Evolutionary conservation across 2,797 vertebrate genomes (phyloP).

Genomic region (Xyrichtys novacula): DNA sequence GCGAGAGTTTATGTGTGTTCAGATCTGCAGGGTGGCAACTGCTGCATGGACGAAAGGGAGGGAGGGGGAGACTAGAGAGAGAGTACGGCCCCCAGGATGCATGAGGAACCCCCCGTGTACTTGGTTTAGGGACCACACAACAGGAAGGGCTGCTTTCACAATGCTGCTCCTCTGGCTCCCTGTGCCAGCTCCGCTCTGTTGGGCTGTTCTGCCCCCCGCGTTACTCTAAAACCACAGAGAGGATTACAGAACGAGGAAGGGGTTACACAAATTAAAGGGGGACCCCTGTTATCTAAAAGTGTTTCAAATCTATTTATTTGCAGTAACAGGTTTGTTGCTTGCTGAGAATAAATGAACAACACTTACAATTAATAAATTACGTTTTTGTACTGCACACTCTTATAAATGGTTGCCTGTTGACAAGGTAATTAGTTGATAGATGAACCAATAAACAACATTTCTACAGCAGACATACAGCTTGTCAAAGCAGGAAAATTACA

Average conservation of each 20-base stretch:
- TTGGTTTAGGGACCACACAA: constrained; percentile 67
- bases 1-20: constrained; percentile 15
- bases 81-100: constrained; percentile 65
- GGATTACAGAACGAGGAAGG: constrained; percentile 27
- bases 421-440: background rate
- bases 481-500: background rate
- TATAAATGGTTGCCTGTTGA: background rate
- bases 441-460: background rate
- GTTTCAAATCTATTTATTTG: background rate
- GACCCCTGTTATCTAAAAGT: background rate
- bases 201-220: constrained; percentile 20
- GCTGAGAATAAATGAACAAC: background rate
- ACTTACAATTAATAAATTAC: background rate
- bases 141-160: constrained; percentile 85
- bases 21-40: constrained; percentile 56
- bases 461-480: background rate
- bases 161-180: constrained; percentile 50
- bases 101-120: constrained; percentile 63
- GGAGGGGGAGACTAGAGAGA: constrained; percentile 30
- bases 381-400: background rate
- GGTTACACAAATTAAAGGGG: constrained; percentile 21
- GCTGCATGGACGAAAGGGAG: constrained; percentile 50
- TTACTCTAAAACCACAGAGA: constrained; percentile 50
- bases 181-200: constrained; percentile 48
- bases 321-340: background rate